phyloP scores from a whole-genome alignment of 2,113 vertebrate genomes.

The Spheniscus mendiculus region DNA sequence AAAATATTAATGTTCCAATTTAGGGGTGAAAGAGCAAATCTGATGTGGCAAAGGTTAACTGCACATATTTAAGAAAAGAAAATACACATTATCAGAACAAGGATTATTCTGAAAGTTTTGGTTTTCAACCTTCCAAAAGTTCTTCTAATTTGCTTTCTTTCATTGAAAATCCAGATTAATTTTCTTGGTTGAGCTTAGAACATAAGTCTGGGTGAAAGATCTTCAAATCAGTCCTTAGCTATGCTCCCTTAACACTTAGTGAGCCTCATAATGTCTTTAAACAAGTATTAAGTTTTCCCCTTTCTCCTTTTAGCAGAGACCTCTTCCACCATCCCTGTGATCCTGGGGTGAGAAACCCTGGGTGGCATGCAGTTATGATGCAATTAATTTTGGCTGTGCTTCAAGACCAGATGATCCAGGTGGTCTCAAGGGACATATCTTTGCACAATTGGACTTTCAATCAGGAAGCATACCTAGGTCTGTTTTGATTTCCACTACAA shows the following conservation, averaged over 20 bases:
- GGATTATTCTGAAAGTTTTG: neutral
- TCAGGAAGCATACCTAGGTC: neutral
- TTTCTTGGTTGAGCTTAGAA: neutral
- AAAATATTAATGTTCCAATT: neutral
- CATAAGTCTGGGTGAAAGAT: neutral
- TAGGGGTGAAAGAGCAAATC: neutral
- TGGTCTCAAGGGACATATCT: neutral
- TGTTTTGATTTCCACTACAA: neutral
- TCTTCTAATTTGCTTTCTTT: neutral
- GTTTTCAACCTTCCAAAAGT: neutral
- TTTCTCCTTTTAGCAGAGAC: neutral
- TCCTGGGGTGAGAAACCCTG: neutral
- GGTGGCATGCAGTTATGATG: neutral
- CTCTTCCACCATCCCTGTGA: neutral
- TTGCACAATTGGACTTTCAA: neutral
- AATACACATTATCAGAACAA: neutral
- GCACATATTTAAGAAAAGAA: neutral
- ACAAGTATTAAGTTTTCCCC: neutral
- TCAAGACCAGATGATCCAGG: neutral
- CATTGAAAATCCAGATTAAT: neutral
- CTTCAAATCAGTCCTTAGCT: neutral
- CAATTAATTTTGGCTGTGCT: neutral
- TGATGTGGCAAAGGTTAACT: neutral
- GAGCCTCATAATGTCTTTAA: neutral
- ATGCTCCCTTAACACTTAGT: neutral